A percentile compares a stretch with the other conserved stretches of the same genome.
Evolutionary conservation across 2,888 invertebrate species (phyloP).

Genomic region (Nemotelus pantherinus): DNA sequence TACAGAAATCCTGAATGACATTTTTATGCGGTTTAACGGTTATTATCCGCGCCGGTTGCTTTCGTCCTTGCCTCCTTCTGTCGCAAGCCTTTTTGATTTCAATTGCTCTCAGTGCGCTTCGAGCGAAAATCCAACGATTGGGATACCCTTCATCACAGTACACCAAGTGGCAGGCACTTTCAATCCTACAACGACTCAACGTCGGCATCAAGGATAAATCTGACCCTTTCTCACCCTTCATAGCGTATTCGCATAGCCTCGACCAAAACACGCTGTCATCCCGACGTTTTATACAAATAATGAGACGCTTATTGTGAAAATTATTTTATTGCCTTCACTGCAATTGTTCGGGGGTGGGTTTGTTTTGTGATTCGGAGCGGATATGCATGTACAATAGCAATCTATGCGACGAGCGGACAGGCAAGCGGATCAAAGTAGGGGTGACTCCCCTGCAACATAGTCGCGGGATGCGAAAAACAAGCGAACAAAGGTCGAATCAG

Average conservation of each 20-base stretch:
- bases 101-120: slow-evolving; percentile 11
- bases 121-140: slow-evolving; percentile 9
- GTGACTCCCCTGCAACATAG: not conserved
- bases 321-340: slow-evolving; percentile 60
- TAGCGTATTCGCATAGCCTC: slow-evolving; percentile 1
- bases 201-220: not conserved
- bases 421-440: slow-evolving; percentile 1
- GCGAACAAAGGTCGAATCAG: slow-evolving; percentile 38
- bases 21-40: slow-evolving; percentile 48
- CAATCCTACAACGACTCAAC: slow-evolving; percentile 26
- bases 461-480: slow-evolving; percentile 27
- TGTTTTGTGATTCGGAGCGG: slow-evolving; percentile 9
- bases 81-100: slow-evolving; percentile 29
- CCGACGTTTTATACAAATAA: slow-evolving; percentile 56
- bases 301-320: slow-evolving; percentile 66
- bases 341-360: slow-evolving; percentile 42
- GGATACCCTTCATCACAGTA: slow-evolving; percentile 23
- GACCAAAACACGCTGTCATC: slow-evolving; percentile 38
- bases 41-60: slow-evolving; percentile 32
- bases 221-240: slow-evolving; percentile 15
- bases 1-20: slow-evolving; percentile 51
- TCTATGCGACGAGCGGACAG: slow-evolving; percentile 3
- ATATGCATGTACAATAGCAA: not conserved
- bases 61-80: not conserved
- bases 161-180: slow-evolving; percentile 34